Conservation (phyloP, 2,888 invertebrate species). For the Nemoura dubitans region DNA sequence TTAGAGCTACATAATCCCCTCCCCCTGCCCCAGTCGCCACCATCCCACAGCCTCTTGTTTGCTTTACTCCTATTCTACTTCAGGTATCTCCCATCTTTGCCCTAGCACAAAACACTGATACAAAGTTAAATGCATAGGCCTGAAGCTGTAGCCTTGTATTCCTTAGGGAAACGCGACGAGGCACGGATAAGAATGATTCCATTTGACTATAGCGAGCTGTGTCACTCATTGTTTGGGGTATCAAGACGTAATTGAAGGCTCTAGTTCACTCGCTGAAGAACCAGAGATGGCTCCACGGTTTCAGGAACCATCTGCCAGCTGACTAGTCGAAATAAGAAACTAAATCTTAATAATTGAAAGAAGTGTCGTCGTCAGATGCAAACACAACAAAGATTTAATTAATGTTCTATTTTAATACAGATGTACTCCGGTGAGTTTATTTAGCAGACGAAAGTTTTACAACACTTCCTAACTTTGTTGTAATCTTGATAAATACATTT, state of each 20-base stretch:
- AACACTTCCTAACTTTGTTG: slow-evolving; percentile 18
- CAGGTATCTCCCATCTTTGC: slow-evolving; percentile 31
- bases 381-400: slow-evolving; percentile 19
- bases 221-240: slow-evolving; percentile 25
- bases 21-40: neutral
- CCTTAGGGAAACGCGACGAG: neutral
- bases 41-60: slow-evolving; percentile 1
- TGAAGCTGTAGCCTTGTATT: slow-evolving; percentile 19
- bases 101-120: slow-evolving; percentile 1
- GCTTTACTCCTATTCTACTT: slow-evolving; percentile 1
- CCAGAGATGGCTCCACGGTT: neutral
- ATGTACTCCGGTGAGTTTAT: slow-evolving; percentile 21
- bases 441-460: neutral
- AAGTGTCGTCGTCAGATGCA: slow-evolving; percentile 9
- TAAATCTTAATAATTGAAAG: slow-evolving; percentile 25
- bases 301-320: neutral
- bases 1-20: slow-evolving; percentile 14
- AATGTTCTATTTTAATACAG: slow-evolving; percentile 18
- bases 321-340: neutral
- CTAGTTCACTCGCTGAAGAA: neutral
- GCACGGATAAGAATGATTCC: slow-evolving; percentile 22
- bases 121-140: slow-evolving; percentile 20
- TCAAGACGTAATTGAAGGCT: slow-evolving; percentile 13
- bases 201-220: slow-evolving; percentile 19
- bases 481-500: slow-evolving; percentile 28